Base-by-base conservation (phyloP, 2,888 invertebrate genomes). In the Bombyx huttoni region DNA sequence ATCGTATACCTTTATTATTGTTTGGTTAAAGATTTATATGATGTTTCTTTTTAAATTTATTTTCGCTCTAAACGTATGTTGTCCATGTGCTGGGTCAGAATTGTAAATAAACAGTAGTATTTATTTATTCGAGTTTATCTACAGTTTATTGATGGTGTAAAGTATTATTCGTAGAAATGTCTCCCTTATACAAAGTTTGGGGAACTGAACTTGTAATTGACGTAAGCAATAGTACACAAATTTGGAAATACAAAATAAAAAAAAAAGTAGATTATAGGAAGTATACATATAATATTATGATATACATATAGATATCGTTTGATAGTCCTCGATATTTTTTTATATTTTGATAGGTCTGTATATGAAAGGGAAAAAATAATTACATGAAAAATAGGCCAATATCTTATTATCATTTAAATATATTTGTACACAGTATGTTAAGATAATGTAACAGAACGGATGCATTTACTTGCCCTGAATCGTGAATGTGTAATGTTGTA, bases 311-410 rank as follows among this genome's bases (percentile, higher is more conserved):
- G 79, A 87, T 84, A 87, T 87, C 84, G 86, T 86, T 86, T 87
- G 85, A 88, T 88, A 87, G 86, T 88, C 85, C 82, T 86, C 85
- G 75, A 88, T 89, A 89, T 88, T 89, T 89, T 87, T 89, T 89
- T 89, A 89, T 89, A 89, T 89, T 89, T 89, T 89, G 89, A 88
- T 89, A 89, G 89, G 88, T 89, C 89, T 89, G 88, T 89, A 89
- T 89, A 85, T 80, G 75, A 81, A 72, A 67, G 65, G 61, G 68
- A 80, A 78, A 24, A 24, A 24, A 3, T 3, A 24, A 24, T 24
- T 3, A 78, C 73, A 78, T 78, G 78, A 77, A 61, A 78, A 78
- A 84, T 86, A 87, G 79, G 86, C 85, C 87, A 85, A 85, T 82
- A 78, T 83, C 80, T 86, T 80, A 80, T 83, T 84, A 83, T 85